Base-by-base conservation (phyloP, 2,797 vertebrate species). In the Oreochromis grahami region DNA sequence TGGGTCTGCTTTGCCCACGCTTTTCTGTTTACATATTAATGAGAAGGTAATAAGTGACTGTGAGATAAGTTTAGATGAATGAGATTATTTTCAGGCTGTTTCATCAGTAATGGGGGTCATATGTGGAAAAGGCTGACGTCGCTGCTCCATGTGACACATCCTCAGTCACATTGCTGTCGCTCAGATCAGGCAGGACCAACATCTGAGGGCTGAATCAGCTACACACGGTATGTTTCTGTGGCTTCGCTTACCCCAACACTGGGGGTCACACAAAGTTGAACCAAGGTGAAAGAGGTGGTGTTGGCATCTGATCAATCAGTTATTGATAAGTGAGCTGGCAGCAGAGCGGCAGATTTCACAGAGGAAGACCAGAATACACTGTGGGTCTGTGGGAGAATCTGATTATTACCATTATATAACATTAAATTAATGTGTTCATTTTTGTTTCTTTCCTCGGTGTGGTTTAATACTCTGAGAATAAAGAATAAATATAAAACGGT, bases 181-280 rank as follows among this genome's bases (percentile, higher is more conserved):
- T 51, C 12, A 65, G 19, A 41, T 65, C 3, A 68, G 63, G 38
- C 38, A 70, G 38, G 5, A 24, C 21, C 38, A 70, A 26, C 63
- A 0, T 41, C 36, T 9, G n/a, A 41, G 4, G 8, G 34, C 4
- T 1, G 34, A 38, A 65, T 65, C 34, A 21, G 60, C 19, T 5
- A 38, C 60, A 13, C 34, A 14, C 3, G 34, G 19, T 21, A 14
- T 41, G 7, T 41, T 68, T 68, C 63, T 41, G 56, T 34, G 56
- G n/a, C 7, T 24, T 41, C 0, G 3, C 60, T 13, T 15, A 68
- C 0, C 5, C 13, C 5, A 43, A 68, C 63, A 15, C n/a, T 68
- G 7, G 63, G n/a, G 12, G 36, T 41, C 63, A 15, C n/a, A 41
- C 36, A 24, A 24, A 68, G 63, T 9, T 15, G 13, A 68, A 14